Evolutionary conservation across 2,113 vertebrate genomes (phyloP).

Genomic region (Danio rerio): GRCz12tu NC_133184.1:8193001-8193500

Average conservation of each 20-base stretch:
- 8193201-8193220: slow-evolving; percentile 63
- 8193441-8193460: not conserved
- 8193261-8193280: slow-evolving; percentile 21
- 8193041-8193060: not conserved
- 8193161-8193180: slow-evolving; percentile 61
- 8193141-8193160: slow-evolving; percentile 74
- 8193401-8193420: not conserved
- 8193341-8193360: not conserved
- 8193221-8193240: not conserved
- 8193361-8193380: slow-evolving; percentile 2
- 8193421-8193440: not conserved
- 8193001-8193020: slow-evolving; percentile 13
- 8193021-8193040: slow-evolving; percentile 36
- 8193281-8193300: not conserved
- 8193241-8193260: not conserved
- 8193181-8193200: slow-evolving; percentile 69
- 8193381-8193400: not conserved
- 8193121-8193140: slow-evolving; percentile 69
- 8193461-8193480: slow-evolving; percentile 29
- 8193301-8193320: slow-evolving; percentile 1
- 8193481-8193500: slow-evolving; percentile 85
- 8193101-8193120: slow-evolving; percentile 60
- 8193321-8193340: not conserved
- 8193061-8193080: slow-evolving; percentile 33
- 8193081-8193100: slow-evolving; percentile 23